Base-by-base conservation (phyloP, 1,140 invertebrate species). In the Trichogramma pretiosum region DNA sequence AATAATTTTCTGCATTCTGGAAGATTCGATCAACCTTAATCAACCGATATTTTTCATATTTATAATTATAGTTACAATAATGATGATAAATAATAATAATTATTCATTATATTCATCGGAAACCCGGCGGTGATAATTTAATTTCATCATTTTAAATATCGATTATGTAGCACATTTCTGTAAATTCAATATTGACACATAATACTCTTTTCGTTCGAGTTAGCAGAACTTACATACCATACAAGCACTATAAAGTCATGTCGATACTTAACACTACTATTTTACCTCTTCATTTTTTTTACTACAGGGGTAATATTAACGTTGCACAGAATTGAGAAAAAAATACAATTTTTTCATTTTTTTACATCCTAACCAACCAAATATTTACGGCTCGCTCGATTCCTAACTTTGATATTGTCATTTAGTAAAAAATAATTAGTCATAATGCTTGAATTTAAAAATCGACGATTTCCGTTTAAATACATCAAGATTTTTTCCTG, bases 121-220 rank as follows among this genome's bases (percentile, higher is more conserved):
- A 48, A 41, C 26, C 21, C n/a, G 33, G 40, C n/a, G n/a, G 11
- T 44, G 24, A 43, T 49, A 49, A 41, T 49, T 17, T 44, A 49
- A 49, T 3, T 21, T 44, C 26, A n/a, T n/a, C n/a, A n/a, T n/a
- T n/a, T n/a, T n/a, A n/a, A n/a, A n/a, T n/a, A n/a, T n/a, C 39
- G 35, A 30, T 49, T 35, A 24, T 38, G 36, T 21, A 44, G 35
- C 44, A 33, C 21, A n/a, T 43, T n/a, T 19, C n/a, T 18, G 21
- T 39, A 44, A 44, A 35, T 49, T 49, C 35, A 11, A 44, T 30
- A 43, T 23, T 44, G 37, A 4, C 48, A n/a, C n/a, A n/a, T n/a
- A 44, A 14, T 21, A 44, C 1, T 44, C 34, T 17, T 44, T 49
- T 13, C 35, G 22, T 37, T 49, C 26, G 35, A 49, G 34, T 14